These are phyloP conservation scores for Galaxea fascicularis DNA, from an alignment of 92 coral and sea anemone genomes.

Conservation along the genomic window DNA sequence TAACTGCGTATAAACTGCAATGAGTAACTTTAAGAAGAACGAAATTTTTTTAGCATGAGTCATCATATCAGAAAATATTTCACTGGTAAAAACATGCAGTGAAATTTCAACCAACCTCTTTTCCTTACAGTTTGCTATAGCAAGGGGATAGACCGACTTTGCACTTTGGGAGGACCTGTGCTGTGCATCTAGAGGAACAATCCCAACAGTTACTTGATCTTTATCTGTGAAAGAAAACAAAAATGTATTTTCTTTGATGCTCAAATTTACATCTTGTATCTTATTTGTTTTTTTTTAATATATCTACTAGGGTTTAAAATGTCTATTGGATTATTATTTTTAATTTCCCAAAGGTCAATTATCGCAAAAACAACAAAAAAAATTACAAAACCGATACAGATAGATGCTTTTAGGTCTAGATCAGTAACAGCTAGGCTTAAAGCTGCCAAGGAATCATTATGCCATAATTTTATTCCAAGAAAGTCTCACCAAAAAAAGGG, in stretches of 20 bases:
- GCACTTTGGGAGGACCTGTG: slow-evolving; percentile 10
- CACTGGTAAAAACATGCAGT: too few species aligned
- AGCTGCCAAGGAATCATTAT: not conserved
- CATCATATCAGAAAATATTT: too few species aligned
- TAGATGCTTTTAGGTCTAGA: too few species aligned
- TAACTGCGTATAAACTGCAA: too few species aligned
- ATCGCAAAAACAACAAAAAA: too few species aligned
- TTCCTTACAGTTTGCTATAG: not conserved
- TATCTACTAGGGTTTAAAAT: not conserved
- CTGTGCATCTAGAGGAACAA: not conserved
- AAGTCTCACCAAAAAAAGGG: not conserved
- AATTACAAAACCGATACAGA: too few species aligned
- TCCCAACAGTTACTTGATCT: slow-evolving; percentile 10
- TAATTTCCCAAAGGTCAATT: too few species aligned
- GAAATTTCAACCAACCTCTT: not conserved
- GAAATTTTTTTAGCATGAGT: too few species aligned
- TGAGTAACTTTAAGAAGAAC: too few species aligned
- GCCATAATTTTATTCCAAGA: not conserved
- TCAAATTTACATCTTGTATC: too few species aligned
- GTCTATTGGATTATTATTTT: too few species aligned
- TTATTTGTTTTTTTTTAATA: not conserved
- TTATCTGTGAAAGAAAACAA: not conserved
- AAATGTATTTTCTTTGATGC: too few species aligned
- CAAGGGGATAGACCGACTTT: slow-evolving; percentile 5
- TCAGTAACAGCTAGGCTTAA: not conserved